Evolutionary conservation across 2,113 vertebrate species (phyloP).

Genomic region (Phoxinus phoxinus): DNA sequence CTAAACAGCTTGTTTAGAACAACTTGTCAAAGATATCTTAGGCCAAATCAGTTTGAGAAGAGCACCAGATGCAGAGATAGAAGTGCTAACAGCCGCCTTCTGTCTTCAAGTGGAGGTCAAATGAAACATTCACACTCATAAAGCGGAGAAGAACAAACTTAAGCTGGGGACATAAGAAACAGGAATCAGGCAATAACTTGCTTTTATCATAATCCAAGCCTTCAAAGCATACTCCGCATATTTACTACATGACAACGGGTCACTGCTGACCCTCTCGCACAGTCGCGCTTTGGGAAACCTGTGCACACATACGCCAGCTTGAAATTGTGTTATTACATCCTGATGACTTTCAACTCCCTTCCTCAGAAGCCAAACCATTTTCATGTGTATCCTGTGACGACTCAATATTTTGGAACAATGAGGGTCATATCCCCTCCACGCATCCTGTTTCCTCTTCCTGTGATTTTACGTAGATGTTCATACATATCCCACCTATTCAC

Average conservation of each 20-base stretch:
- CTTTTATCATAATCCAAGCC: conserved; percentile 65
- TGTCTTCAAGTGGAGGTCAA: conserved; percentile 64
- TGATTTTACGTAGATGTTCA: conserved; percentile 62
- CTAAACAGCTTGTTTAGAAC: conserved; percentile 50
- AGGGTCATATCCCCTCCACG: conserved; percentile 65
- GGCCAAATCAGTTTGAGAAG: conserved; percentile 59
- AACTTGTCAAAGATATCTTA: conserved; percentile 59
- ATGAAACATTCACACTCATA: conserved; percentile 50
- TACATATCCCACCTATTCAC: conserved; percentile 61
- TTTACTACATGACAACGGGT: conserved; percentile 34
- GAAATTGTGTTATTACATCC: conserved; percentile 61
- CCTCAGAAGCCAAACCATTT: conserved; percentile 63
- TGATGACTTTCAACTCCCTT: conserved; percentile 57
- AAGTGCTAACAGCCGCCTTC: conserved; percentile 59
- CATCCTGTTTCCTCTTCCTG: conserved; percentile 73
- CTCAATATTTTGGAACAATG: conserved; percentile 70
- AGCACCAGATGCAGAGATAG: conserved; percentile 46
- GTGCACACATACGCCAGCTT: conserved; percentile 59
- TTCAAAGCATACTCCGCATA: conserved; percentile 59
- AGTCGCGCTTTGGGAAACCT: conserved; percentile 51
- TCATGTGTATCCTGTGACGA: conserved; percentile 70
- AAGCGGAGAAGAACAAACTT: conserved; percentile 39
- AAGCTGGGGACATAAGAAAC: conserved; percentile 54
- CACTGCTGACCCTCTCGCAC: conserved; percentile 37
- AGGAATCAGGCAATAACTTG: conserved; percentile 58